These are phyloP conservation scores for Calcarius lapponicus DNA, from an alignment of 2,797 vertebrate species.

Conservation along the genomic window DNA sequence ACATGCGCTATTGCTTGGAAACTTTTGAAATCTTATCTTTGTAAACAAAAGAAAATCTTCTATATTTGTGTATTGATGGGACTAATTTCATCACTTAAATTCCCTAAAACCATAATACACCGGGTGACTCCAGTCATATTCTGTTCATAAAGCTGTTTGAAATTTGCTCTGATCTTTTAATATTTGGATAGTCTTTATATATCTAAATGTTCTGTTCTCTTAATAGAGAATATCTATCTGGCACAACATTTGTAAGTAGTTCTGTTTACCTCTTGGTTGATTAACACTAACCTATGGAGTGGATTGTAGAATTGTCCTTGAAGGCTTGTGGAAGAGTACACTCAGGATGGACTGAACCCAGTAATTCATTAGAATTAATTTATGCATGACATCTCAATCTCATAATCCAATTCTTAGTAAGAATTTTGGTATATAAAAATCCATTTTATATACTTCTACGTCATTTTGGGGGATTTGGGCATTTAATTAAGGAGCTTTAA, in stretches of 20 bases:
- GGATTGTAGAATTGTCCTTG: background rate
- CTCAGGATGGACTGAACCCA: background rate
- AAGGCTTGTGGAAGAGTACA: background rate
- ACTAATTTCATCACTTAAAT: constrained; percentile 64
- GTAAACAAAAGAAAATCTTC: constrained; percentile 68
- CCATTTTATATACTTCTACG: background rate
- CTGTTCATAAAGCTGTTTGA: constrained; percentile 36
- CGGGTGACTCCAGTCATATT: background rate
- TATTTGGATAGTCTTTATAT: background rate
- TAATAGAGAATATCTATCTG: background rate
- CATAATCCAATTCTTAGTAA: background rate
- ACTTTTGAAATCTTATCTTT: constrained; percentile 72
- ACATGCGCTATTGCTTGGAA: constrained; percentile 68
- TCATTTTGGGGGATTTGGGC: background rate
- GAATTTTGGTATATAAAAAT: background rate
- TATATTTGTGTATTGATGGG: constrained; percentile 62
- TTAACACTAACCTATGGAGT: background rate
- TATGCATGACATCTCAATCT: background rate
- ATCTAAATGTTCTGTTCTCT: background rate
- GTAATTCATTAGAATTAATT: background rate
- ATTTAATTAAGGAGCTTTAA: background rate
- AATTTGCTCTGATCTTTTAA: constrained; percentile 17
- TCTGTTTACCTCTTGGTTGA: background rate
- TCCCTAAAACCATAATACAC: constrained; percentile 52
- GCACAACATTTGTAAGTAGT: background rate